phyloP scores from a whole-genome alignment of 1,140 invertebrate genomes.

The Brachionus calyciflorus region DNA sequence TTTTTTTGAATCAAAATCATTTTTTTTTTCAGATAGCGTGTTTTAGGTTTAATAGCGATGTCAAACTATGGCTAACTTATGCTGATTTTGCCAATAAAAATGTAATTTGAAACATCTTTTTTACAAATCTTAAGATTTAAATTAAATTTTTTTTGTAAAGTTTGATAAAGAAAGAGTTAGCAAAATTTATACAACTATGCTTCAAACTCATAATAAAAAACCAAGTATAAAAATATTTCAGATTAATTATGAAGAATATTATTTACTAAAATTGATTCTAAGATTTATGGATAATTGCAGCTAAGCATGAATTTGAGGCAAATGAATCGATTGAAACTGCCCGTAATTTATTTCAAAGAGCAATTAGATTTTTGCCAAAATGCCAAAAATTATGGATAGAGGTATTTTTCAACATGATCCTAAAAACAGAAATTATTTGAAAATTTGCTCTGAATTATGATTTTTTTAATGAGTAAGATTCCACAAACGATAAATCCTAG shows the following conservation, averaged over 20 bases:
- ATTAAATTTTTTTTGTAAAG: conserved; percentile 50
- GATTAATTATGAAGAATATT: conserved; percentile 38
- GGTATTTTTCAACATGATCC: conserved; percentile 51
- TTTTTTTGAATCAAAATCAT: conserved; percentile 47
- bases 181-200: conserved; percentile 63
- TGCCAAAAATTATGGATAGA: conserved; percentile 67
- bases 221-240: conserved; percentile 55
- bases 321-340: conserved; percentile 68
- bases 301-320: conserved; percentile 72
- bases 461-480: too few species aligned
- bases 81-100: conserved; percentile 71
- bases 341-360: conserved; percentile 67
- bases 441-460: conserved; percentile 6
- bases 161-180: conserved; percentile 58
- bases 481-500: too few species aligned
- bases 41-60: conserved; percentile 64
- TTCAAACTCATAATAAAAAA: conserved; percentile 69
- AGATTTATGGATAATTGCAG: conserved; percentile 71
- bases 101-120: conserved; percentile 53
- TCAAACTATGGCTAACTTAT: conserved; percentile 70
- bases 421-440: too few species aligned
- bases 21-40: conserved; percentile 49
- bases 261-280: not conserved
- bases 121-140: not conserved
- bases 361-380: conserved; percentile 68